phyloP scores from a whole-genome alignment of 2,888 invertebrate species.

The Protonemura montana region DNA sequence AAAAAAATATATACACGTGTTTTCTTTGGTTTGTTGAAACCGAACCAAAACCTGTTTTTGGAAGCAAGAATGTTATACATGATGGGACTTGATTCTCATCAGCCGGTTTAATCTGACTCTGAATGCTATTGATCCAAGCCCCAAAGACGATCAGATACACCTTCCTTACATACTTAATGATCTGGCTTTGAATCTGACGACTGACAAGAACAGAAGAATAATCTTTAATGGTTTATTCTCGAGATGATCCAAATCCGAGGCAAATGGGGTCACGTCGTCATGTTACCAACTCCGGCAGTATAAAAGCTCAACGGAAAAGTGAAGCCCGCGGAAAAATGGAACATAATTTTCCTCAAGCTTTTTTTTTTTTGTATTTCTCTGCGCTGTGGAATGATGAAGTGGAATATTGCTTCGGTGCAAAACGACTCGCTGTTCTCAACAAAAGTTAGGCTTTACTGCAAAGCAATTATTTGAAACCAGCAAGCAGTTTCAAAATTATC shows the following conservation, averaged over 20 bases:
- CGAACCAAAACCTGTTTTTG: background rate
- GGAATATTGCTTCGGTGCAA: background rate
- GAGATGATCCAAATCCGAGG: background rate
- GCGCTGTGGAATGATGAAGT: background rate
- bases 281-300: background rate
- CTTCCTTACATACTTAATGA: background rate
- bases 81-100: slow-evolving; percentile 12
- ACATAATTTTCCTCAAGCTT: background rate
- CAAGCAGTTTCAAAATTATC: background rate
- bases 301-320: background rate
- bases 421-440: background rate
- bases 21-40: background rate
- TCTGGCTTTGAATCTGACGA: background rate
- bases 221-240: background rate
- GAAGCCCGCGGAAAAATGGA: background rate
- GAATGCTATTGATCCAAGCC: background rate
- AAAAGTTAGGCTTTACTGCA: background rate
- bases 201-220: background rate
- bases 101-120: background rate
- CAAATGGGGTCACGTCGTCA: background rate
- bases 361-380: background rate
- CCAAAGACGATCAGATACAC: background rate
- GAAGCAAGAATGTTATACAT: background rate
- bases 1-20: background rate
- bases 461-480: background rate